Percentiles rank a stretch among this genome's conserved stretches.
These are phyloP conservation scores for Drosophila incognita DNA, from an alignment of 2,888 invertebrate species.

Conservation along the genomic window DNA sequence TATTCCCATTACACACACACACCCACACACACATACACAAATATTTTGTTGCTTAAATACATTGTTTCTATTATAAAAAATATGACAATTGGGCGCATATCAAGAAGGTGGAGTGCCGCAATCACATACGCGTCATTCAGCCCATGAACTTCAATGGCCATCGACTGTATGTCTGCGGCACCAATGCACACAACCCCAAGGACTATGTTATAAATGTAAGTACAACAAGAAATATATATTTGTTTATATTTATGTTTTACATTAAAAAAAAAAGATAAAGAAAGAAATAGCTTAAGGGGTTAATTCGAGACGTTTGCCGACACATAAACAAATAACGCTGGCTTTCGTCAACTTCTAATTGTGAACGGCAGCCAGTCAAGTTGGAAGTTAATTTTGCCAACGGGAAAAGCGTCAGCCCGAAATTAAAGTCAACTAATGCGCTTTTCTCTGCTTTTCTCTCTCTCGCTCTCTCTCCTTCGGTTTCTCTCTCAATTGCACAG, in stretches of 20 bases:
- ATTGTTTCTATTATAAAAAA: slow-evolving; percentile 42
- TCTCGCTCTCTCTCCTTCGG: too few species aligned
- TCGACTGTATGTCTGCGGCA: slow-evolving; percentile 95
- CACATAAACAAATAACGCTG: slow-evolving; percentile 7
- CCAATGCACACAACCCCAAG: slow-evolving; percentile 97
- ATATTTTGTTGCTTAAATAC: slow-evolving; percentile 55
- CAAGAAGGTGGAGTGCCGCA: slow-evolving; percentile 97
- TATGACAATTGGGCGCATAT: slow-evolving; percentile 68
- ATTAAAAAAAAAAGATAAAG: background rate
- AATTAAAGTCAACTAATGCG: slow-evolving; percentile 81
- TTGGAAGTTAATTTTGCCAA: slow-evolving; percentile 59
- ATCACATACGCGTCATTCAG: slow-evolving; percentile 97
- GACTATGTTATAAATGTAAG: slow-evolving; percentile 98
- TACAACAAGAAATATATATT: slow-evolving; percentile 77
- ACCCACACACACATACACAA: slow-evolving; percentile 32
- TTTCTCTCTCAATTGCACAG: slow-evolving; percentile 84
- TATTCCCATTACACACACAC: slow-evolving; percentile 26
- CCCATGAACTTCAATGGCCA: slow-evolving; percentile 94
- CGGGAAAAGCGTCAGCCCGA: slow-evolving; percentile 23
- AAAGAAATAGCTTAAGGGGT: background rate
- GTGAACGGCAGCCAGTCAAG: slow-evolving; percentile 64
- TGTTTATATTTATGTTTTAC: background rate
- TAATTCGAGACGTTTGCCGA: slow-evolving; percentile 2
- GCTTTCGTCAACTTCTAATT: slow-evolving; percentile 61
- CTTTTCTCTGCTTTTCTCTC: slow-evolving; percentile 44